Percentiles rank a stretch among this genome's conserved stretches.
Conservation (phyloP, 2,888 invertebrate species). For the Spicauda simplicius region DNA sequence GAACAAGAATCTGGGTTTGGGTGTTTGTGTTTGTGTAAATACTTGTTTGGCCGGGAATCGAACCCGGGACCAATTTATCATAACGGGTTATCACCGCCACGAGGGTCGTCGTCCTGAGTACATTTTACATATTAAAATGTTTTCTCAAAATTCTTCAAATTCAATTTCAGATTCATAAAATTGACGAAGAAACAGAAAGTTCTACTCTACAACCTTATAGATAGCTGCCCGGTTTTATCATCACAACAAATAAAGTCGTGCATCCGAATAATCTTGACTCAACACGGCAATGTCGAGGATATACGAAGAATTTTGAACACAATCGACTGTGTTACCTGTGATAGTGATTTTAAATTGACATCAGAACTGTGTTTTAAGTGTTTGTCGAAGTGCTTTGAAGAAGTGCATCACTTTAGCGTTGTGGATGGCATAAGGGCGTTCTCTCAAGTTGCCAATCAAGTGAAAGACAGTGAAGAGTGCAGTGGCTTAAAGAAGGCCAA, state of each 20-base stretch:
- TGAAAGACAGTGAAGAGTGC: slow-evolving; percentile 70
- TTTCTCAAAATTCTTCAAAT: too few relatives aligned
- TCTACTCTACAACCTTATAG: slow-evolving; percentile 73
- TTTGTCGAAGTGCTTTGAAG: slow-evolving; percentile 64
- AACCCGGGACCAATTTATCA: too few relatives aligned
- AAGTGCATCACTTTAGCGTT: slow-evolving; percentile 63
- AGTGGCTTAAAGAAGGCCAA: slow-evolving; percentile 68
- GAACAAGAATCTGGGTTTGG: too few relatives aligned
- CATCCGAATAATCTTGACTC: slow-evolving; percentile 68
- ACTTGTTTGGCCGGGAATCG: too few relatives aligned
- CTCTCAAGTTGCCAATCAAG: slow-evolving; percentile 62
- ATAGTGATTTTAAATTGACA: slow-evolving; percentile 57
- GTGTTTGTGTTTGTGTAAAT: too few relatives aligned
- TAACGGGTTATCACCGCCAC: too few relatives aligned
- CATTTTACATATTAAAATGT: too few relatives aligned
- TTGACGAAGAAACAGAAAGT: slow-evolving; percentile 67
- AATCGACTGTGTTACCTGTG: slow-evolving; percentile 57
- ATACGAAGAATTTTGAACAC: slow-evolving; percentile 50
- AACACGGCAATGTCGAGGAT: slow-evolving; percentile 65
- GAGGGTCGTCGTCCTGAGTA: too few relatives aligned
- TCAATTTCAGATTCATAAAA: slow-evolving; percentile 61
- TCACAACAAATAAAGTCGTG: slow-evolving; percentile 68
- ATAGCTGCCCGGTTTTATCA: slow-evolving; percentile 57
- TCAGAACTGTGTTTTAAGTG: slow-evolving; percentile 70
- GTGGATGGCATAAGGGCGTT: slow-evolving; percentile 74